Evolutionary conservation across 2,113 vertebrate genomes (phyloP), one percentile per base, ranked within the genome.

Genomic region (Gopherus flavomarginatus): DNA sequence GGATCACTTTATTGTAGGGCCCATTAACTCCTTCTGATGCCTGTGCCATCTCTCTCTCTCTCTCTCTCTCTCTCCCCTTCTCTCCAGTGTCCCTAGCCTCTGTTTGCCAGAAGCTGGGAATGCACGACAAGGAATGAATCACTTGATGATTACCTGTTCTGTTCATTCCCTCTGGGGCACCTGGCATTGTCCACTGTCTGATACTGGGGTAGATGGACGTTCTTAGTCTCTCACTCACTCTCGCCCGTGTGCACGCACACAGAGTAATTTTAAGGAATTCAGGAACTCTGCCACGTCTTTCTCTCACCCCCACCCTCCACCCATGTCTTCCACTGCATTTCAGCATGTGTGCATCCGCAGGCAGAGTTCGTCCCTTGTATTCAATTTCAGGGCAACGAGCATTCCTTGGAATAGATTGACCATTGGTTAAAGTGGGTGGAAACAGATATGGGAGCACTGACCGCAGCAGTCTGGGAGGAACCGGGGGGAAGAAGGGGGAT

Each of bases 21-120:
- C 42, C 47, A 6, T 85, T 90, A 90, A 83, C 53, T 92, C 65
- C 59, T 96, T 89, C 87, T 69, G 88, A 87, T 83, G 53, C n/a
- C 49, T 81, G 29, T 27, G 29, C 29, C 78, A 11, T 81, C 35
- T 38, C 35, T n/a, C 44, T 42, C 42, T 42, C 42, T 42, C 42
- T 42, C 10, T 50, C 78, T 80, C 49, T 35, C 50, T 16, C 13
- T 50, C n/a, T 14, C 56, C 57, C 57, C 27, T 62, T 62, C 27
- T 62, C 57, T 62, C 27, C 3, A 62, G 57, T 62, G 26, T 54
- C 53, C 53, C 53, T 54, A 54, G 53, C 53, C 53, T 54, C 53
- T 54, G 21, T 54, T 54, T 54, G 21, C 53, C 53, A 54, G 53
- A 22, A 54, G 53, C 53, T 54, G 21, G 7, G 53, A 54, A 54